Conservation (phyloP, 2,888 invertebrate genomes). For the Drosophila merina region DNA sequence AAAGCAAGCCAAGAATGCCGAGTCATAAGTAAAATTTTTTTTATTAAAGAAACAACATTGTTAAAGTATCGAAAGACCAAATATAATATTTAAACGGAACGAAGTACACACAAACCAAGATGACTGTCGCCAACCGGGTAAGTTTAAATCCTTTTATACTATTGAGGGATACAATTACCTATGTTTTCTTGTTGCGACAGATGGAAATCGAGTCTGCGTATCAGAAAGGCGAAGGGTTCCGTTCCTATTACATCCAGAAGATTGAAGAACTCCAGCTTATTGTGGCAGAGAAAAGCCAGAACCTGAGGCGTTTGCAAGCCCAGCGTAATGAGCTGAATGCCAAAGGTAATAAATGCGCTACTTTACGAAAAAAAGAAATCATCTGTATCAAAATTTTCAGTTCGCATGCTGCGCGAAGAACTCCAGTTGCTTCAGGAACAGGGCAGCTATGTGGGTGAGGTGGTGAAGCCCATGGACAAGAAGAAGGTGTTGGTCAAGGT, state of each 20-base stretch:
- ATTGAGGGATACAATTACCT: neutral
- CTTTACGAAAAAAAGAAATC: too few relatives aligned
- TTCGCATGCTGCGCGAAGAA: constrained; percentile 98
- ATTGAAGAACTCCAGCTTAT: constrained; percentile 98
- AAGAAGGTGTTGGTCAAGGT: constrained; percentile 99
- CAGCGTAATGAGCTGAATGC: constrained; percentile 99
- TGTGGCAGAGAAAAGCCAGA: constrained; percentile 99
- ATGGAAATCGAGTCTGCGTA: constrained; percentile 81
- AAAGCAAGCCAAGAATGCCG: constrained; percentile 32
- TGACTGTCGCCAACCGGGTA: constrained; percentile 82
- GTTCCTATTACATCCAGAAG: constrained; percentile 98
- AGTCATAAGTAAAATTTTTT: constrained; percentile 30
- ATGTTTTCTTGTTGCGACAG: constrained; percentile 47
- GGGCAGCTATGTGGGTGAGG: constrained; percentile 99
- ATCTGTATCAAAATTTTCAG: constrained; percentile 84
- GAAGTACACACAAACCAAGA: constrained; percentile 36
- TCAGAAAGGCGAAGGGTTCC: constrained; percentile 91
- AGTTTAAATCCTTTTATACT: constrained; percentile 15
- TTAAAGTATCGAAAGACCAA: neutral
- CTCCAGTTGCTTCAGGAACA: constrained; percentile 98
- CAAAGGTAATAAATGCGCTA: constrained; percentile 88
- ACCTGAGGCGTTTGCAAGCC: constrained; percentile 97
- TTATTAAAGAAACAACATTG: neutral
- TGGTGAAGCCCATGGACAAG: constrained; percentile 99
- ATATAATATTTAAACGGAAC: neutral